Percentiles rank a stretch among this genome's conserved stretches.
phyloP scores from a whole-genome alignment of 2,888 invertebrate species.

The Homarus gammarus region DNA sequence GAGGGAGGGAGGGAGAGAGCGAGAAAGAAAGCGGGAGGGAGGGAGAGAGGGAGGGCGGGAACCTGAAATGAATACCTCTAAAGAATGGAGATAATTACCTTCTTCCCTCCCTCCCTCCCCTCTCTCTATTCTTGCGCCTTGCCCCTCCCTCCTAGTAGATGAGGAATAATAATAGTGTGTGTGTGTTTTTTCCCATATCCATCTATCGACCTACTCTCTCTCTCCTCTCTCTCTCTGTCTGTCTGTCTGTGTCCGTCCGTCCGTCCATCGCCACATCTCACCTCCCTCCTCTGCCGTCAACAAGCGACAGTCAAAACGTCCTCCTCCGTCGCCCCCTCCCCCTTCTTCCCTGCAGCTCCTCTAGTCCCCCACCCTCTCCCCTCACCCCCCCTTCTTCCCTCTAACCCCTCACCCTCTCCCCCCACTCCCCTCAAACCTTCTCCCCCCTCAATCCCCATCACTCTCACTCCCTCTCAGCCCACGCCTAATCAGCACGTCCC shows the following conservation, averaged over 20 bases:
- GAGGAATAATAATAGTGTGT: too few relatives aligned
- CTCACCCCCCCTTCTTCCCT: not conserved
- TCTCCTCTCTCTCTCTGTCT: conserved; percentile 21
- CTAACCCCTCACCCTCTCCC: not conserved
- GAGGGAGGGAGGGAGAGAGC: not conserved
- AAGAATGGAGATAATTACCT: too few relatives aligned
- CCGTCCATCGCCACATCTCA: not conserved
- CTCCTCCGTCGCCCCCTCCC: not conserved
- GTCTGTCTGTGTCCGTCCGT: conserved; percentile 22
- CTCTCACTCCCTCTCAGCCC: not conserved
- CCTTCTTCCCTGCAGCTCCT: not conserved
- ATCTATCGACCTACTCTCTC: too few relatives aligned
- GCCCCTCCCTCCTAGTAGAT: too few relatives aligned
- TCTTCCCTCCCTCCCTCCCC: too few relatives aligned
- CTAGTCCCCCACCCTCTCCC: not conserved
- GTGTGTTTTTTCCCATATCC: too few relatives aligned
- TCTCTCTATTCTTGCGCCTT: too few relatives aligned
- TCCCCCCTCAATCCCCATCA: not conserved
- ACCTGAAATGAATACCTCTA: too few relatives aligned
- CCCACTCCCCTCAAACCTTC: too few relatives aligned
- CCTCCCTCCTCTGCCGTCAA: not conserved
- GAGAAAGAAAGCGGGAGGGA: not conserved
- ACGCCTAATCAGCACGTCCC: not conserved
- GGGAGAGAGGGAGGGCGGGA: not conserved
- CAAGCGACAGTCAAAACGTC: too few relatives aligned